Conservation (phyloP, 2,888 invertebrate genomes). For the Tenthredo scrophulariae region DNA sequence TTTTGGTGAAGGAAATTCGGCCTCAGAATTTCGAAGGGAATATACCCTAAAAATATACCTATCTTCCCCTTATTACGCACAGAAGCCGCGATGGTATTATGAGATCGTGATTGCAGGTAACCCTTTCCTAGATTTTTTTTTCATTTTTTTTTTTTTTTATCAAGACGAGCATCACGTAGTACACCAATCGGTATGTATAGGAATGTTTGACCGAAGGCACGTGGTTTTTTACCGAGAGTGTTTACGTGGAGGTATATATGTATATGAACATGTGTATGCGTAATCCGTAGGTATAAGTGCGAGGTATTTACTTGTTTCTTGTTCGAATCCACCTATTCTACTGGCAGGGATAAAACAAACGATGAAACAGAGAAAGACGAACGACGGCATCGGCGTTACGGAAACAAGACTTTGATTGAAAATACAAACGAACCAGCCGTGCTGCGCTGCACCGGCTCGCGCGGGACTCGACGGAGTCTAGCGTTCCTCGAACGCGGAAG, state of each 20-base stretch:
- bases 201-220: slow-evolving; percentile 15
- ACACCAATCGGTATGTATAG: not conserved
- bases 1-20: too few relatives aligned
- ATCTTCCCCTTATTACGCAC: too few relatives aligned
- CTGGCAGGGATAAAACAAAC: slow-evolving; percentile 23
- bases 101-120: not conserved
- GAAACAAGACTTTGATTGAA: slow-evolving; percentile 40
- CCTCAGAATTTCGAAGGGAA: too few relatives aligned
- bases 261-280: not conserved
- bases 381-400: slow-evolving; percentile 16
- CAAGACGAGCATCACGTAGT: not conserved
- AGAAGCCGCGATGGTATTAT: not conserved
- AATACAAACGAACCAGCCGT: slow-evolving; percentile 5
- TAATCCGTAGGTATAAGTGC: not conserved
- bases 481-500: slow-evolving; percentile 1
- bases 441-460: not conserved
- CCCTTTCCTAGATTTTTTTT: not conserved
- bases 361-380: slow-evolving; percentile 23
- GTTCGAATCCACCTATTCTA: slow-evolving; percentile 12
- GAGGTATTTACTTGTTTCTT: slow-evolving; percentile 21
- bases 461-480: not conserved
- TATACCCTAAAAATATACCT: too few relatives aligned
- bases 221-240: not conserved
- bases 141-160: not conserved
- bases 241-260: not conserved